Base-by-base conservation (phyloP, 1,140 invertebrate species). In the Leptinotarsa lineolata region DNA sequence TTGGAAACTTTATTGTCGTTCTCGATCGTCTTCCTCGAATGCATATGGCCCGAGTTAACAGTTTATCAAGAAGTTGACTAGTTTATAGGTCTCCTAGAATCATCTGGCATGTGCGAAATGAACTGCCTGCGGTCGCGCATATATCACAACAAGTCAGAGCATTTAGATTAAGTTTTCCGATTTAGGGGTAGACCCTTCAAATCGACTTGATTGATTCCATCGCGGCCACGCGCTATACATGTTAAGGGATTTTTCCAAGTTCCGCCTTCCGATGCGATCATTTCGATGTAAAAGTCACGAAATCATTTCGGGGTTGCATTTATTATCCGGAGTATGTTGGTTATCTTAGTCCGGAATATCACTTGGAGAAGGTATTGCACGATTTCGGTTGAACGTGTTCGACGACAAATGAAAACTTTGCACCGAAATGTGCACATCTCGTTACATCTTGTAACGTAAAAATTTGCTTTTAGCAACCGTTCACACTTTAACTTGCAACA, bases 111-210 rank as follows among this genome's bases (percentile, higher is more conserved):
- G 76, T 79, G 76, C 75, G 78, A 79, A 79, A 79, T 79, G 78
- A 76, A 78, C 77, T 74, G 71, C 46, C 67, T 68, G 74, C 72
- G 73, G 75, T 73, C 72, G 73, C 68, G 73, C 78, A 79, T 79
- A 79, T 77, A 79, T 79, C 78, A 79, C 78, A 79, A 78, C 78
- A 79, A 79, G 76, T 79, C 78, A 75, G 73, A 75, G 75, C 78
- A 73, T 79, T 79, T 78, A 78, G 78, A 79, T 79, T 79, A 76
- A 78, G 77, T 79, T 79, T 78, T 78, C 75, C 76, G 78, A 79
- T 79, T 78, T 76, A 67, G 24, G 68, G 72, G 69, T 48, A 46
- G 65, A 71, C 73, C 74, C 77, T 78, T 79, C 78, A 79, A 78
- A 76, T 77, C 73, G 71, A 18, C 68, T 72, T 79, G 78, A 79